A percentile compares a stretch with the other conserved stretches of the same genome.
phyloP scores from a whole-genome alignment of 2,888 invertebrate genomes.

The Eurois occulta region DNA sequence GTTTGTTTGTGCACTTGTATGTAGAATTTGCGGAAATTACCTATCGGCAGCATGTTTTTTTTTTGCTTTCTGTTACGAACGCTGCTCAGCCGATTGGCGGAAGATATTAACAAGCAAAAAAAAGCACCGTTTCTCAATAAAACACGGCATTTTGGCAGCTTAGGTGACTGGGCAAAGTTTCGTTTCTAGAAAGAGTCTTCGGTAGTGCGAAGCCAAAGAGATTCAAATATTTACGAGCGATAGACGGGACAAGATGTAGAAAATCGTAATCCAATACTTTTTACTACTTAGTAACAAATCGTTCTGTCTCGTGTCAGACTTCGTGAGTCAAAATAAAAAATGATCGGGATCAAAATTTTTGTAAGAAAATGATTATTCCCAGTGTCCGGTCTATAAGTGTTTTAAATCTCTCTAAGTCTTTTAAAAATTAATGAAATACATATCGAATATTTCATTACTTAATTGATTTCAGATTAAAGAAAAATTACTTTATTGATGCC shows the following conservation, averaged over 20 bases:
- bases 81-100: background rate
- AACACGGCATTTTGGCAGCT: background rate
- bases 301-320: no score
- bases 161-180: background rate
- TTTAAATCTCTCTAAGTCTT: no score
- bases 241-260: no score
- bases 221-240: no score
- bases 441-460: background rate
- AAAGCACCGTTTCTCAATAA: background rate
- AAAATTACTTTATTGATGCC: background rate
- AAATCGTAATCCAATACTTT: no score
- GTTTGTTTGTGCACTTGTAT: background rate
- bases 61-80: background rate
- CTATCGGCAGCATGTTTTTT: background rate
- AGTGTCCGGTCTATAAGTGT: no score
- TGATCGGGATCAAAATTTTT: no score
- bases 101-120: background rate
- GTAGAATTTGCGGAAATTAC: background rate
- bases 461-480: slow-evolving; percentile 1
- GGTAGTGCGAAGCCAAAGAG: background rate
- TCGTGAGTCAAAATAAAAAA: no score
- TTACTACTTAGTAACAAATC: no score
- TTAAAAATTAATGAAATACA: background rate
- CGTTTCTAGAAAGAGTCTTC: background rate
- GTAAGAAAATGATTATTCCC: no score